A percentile compares a stretch with the other conserved stretches of the same genome.
phyloP scores from a whole-genome alignment of 2,797 vertebrate species.

The Crenichthys baileyi region DNA sequence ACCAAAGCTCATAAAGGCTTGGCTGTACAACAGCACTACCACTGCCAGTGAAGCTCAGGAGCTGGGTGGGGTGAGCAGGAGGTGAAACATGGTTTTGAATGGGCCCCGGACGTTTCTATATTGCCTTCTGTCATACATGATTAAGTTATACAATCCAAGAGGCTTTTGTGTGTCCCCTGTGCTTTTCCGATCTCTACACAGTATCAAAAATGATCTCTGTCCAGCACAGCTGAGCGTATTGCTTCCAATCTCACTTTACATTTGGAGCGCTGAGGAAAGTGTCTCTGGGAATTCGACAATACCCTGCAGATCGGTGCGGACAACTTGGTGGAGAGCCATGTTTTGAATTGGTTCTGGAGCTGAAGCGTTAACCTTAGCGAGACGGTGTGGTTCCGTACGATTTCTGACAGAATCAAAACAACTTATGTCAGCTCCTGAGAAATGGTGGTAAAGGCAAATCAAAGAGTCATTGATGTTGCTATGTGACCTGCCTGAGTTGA shows the following conservation, averaged over 20 bases:
- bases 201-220: constrained; percentile 61
- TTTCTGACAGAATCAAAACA: constrained; percentile 73
- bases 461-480: constrained; percentile 50
- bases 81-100: constrained; percentile 48
- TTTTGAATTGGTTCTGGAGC: constrained; percentile 64
- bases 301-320: constrained; percentile 45
- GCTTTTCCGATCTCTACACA: constrained; percentile 55
- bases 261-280: constrained; percentile 56
- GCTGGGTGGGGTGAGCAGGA: constrained; percentile 43
- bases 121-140: constrained; percentile 65
- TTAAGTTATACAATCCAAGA: constrained; percentile 71
- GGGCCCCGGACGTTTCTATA: constrained; percentile 57
- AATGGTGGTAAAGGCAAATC: constrained; percentile 44
- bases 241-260: constrained; percentile 56
- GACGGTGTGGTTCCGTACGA: constrained; percentile 61
- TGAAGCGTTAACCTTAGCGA: constrained; percentile 56
- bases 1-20: constrained; percentile 66
- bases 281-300: constrained; percentile 66
- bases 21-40: constrained; percentile 52
- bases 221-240: constrained; percentile 58
- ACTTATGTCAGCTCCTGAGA: constrained; percentile 63
- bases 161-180: constrained; percentile 52
- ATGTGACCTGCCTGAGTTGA: constrained; percentile 21
- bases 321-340: constrained; percentile 67
- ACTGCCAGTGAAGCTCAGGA: constrained; percentile 60